Conservation (phyloP, 2,797 vertebrate species). For the Characodon lateralis region DNA sequence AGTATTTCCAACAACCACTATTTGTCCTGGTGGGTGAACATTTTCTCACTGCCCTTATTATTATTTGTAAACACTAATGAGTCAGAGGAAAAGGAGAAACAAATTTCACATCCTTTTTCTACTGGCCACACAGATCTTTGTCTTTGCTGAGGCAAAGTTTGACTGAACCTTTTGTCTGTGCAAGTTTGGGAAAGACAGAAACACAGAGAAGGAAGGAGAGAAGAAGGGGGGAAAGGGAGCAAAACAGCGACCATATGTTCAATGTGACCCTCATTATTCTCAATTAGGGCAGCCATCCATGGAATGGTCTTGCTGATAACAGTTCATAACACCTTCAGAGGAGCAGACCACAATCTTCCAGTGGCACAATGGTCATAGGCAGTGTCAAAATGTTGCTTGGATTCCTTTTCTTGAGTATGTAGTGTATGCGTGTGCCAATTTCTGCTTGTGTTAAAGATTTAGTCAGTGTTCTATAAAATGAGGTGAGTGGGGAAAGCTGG, state of each 20-base stretch:
- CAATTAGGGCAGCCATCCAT: slow-evolving; percentile 90
- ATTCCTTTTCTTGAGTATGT: slow-evolving; percentile 11
- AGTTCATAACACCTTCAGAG: slow-evolving; percentile 83
- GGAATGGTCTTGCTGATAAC: slow-evolving; percentile 87
- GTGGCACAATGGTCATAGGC: slow-evolving; percentile 65
- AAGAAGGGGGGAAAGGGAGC: slow-evolving; percentile 78
- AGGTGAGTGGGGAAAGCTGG: slow-evolving; percentile 32
- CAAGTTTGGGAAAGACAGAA: slow-evolving; percentile 55
- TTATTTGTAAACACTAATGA: slow-evolving; percentile 67
- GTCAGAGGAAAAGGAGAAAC: slow-evolving; percentile 59
- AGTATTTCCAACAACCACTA: slow-evolving; percentile 53
- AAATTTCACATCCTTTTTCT: slow-evolving; percentile 64
- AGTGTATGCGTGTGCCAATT: slow-evolving; percentile 4
- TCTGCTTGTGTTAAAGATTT: slow-evolving; percentile 1
- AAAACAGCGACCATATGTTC: slow-evolving; percentile 89
- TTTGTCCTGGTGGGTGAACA: slow-evolving; percentile 66
- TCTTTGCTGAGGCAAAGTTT: slow-evolving; percentile 77
- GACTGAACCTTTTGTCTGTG: slow-evolving; percentile 79
- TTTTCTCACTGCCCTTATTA: slow-evolving; percentile 72
- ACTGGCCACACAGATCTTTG: slow-evolving; percentile 63
- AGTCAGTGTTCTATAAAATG: slow-evolving; percentile 11
- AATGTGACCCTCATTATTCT: slow-evolving; percentile 92
- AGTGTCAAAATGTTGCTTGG: slow-evolving; percentile 36
- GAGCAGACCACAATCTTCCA: slow-evolving; percentile 74
- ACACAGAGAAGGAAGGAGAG: slow-evolving; percentile 63